Evolutionary conservation across 2,888 invertebrate species (phyloP).

Genomic region (Heliconius aoede): DNA sequence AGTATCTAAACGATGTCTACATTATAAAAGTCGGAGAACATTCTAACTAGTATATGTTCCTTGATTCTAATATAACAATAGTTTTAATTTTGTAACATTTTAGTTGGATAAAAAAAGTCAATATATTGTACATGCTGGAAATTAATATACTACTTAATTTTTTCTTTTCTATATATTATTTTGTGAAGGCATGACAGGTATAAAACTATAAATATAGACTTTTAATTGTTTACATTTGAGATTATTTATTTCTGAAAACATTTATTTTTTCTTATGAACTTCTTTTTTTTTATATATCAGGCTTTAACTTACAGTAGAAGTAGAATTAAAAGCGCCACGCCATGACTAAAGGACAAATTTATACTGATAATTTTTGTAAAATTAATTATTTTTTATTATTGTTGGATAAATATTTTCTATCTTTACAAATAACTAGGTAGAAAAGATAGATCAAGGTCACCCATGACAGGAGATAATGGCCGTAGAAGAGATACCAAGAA

Average conservation of each 20-base stretch:
- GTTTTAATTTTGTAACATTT: background rate
- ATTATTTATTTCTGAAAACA: background rate
- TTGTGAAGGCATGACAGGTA: conserved; percentile 8
- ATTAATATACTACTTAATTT: background rate
- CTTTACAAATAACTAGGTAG: conserved; percentile 46
- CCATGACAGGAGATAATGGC: conserved; percentile 60
- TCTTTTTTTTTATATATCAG: background rate
- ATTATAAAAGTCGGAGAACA: no score
- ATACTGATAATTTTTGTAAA: no score
- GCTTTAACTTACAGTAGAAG: background rate
- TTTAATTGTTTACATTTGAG: no score
- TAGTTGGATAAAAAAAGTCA: background rate
- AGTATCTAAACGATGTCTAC: no score
- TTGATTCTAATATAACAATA: background rate
- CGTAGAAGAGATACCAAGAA: conserved; percentile 63
- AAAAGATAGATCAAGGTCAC: conserved; percentile 71
- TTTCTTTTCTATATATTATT: background rate
- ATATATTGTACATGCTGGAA: background rate
- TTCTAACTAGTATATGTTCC: no score
- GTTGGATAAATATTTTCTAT: background rate
- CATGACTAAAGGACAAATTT: no score
- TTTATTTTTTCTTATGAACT: background rate
- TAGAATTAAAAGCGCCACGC: no score
- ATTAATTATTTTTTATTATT: background rate
- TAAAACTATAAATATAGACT: background rate